Evolutionary conservation across 2,113 vertebrate species (phyloP).

Genomic region (Enhydra lutris): DNA sequence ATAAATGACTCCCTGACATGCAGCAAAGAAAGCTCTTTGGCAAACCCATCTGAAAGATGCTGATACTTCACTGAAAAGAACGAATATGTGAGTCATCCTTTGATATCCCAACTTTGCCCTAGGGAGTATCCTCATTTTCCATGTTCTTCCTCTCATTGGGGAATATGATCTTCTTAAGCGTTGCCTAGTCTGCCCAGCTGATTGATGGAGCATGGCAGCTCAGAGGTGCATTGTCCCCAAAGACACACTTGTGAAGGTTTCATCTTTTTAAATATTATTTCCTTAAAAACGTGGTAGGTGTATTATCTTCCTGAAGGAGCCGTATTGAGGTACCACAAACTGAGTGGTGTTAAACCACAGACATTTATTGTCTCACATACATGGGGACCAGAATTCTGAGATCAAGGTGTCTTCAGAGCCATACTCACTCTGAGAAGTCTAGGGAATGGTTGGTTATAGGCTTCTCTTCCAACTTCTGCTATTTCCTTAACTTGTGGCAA

Average conservation of each 20-base stretch:
- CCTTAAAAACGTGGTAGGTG: not conserved
- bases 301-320: not conserved
- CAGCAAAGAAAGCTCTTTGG: too few species aligned
- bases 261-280: not conserved
- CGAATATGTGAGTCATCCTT: not conserved
- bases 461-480: not conserved
- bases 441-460: too few species aligned
- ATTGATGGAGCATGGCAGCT: fast-evolving
- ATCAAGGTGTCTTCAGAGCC: fast-evolving
- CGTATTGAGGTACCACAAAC: not conserved
- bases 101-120: too few species aligned
- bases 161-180: too few species aligned
- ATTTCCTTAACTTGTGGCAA: not conserved
- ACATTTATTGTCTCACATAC: not conserved
- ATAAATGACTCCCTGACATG: not conserved
- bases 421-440: fast-evolving
- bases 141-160: not conserved
- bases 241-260: not conserved
- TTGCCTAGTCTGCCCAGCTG: not conserved
- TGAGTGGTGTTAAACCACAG: not conserved
- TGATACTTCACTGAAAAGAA: not conserved
- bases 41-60: not conserved
- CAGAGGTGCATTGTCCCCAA: too few species aligned
- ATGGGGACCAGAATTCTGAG: not conserved
- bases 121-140: not conserved